Evolutionary conservation across 2,888 invertebrate species (phyloP), one percentile per base, ranked within the genome.

Genomic region (Caenorhabditis panamensis): DNA sequence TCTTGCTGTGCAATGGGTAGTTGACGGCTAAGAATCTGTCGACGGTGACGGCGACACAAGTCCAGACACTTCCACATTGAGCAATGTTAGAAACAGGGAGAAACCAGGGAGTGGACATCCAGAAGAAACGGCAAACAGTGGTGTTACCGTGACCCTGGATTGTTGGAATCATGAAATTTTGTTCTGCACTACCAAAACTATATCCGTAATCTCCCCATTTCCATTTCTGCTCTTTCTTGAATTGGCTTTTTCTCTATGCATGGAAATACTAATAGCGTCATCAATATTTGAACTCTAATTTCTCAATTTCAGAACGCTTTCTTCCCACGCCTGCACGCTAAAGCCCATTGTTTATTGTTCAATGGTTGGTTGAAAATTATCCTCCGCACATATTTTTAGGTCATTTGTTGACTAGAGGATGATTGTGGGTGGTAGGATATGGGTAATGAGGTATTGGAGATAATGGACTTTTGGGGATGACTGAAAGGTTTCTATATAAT

Each of bases 31-130:
- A 69, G 49, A 88, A 88, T 1, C 90, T 87, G 59, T 89, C 89
- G 9, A 89, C 88, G 0, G 89, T 90, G 0, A 89, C 88, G 0
- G 89, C 89, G 1, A 89, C 89, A 59, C 89, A 90, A 20, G 89
- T 90, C 88, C 88, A 89, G 44, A 89, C 89, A 54, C 87, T 87
- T n/a, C 87, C 88, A 16, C 82, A 81, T 66, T 86, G 83, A 16
- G 82, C 88, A 24, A 88, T 86, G 37, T 88, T 79, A 1, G 89
- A 89, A 0, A 89, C 76, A 0, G 89, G 89, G 47, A 86, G 85
- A 0, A 88, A 84, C 54, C 86, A 85, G 24, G 89, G 84, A 5
- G 89, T 86, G 5, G 87, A 82, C 22, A 82, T 68, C 89, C 89
- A 89, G 83, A 89, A 89, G 73, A 90, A 88, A 9, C 87, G 86